Evolutionary conservation across 2,797 vertebrate genomes (phyloP).

Genomic region (Chelon labrosus): DNA sequence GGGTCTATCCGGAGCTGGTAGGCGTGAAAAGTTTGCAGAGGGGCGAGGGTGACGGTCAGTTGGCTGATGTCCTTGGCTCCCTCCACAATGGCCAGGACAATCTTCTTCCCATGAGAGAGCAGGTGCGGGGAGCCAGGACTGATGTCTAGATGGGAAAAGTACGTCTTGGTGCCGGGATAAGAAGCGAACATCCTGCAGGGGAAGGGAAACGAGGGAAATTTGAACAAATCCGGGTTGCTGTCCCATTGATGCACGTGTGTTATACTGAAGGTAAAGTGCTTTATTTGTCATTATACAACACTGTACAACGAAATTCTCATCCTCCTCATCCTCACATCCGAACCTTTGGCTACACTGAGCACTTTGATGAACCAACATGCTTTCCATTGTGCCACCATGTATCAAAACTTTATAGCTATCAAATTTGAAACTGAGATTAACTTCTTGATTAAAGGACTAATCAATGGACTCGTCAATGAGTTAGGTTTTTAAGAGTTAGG

Average conservation of each 20-base stretch:
- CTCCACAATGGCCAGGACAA: slow-evolving; percentile 81
- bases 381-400: not conserved
- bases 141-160: slow-evolving; percentile 86
- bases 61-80: slow-evolving; percentile 82
- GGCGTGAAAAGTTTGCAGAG: slow-evolving; percentile 83
- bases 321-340: not conserved
- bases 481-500: no score
- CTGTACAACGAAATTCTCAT: not conserved
- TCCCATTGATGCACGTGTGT: not conserved
- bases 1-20: slow-evolving; percentile 85
- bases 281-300: no score
- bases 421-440: no score
- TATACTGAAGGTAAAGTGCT: not conserved
- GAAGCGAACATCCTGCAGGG: slow-evolving; percentile 81
- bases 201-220: not conserved
- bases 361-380: no score
- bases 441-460: no score
- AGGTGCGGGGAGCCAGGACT: slow-evolving; percentile 76
- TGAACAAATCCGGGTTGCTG: not conserved
- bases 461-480: no score
- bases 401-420: no score
- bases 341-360: no score
- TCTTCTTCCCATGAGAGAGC: slow-evolving; percentile 81
- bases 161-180: slow-evolving; percentile 85
- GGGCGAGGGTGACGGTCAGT: slow-evolving; percentile 78